Percentiles rank a stretch among this genome's conserved stretches.
Evolutionary conservation across 2,113 vertebrate genomes (phyloP).

Genomic region (Hippolais icterina): DNA sequence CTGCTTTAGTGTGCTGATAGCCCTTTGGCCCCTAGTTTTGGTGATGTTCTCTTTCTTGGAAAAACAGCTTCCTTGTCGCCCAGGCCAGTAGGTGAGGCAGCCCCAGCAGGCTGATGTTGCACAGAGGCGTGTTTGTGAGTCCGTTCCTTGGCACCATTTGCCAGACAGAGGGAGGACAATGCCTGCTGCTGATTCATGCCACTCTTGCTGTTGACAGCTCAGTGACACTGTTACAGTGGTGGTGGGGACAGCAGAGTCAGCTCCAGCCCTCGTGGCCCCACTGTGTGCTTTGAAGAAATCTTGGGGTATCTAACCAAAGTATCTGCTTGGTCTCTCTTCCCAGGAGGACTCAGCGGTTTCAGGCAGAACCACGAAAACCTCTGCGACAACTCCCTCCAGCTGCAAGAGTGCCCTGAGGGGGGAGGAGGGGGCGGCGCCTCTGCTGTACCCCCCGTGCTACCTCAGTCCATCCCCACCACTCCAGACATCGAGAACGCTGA

Average conservation of each 20-base stretch:
- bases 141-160: not conserved
- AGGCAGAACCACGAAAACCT: conserved; percentile 93
- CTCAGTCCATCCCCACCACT: conserved; percentile 90
- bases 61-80: not conserved
- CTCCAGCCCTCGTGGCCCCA: not conserved
- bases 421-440: conserved; percentile 75
- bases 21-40: not conserved
- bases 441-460: conserved; percentile 81
- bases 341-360: conserved; percentile 94
- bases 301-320: not conserved
- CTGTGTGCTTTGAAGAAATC: not conserved
- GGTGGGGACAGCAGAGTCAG: not conserved
- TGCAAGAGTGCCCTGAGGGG: conserved; percentile 85
- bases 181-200: not conserved
- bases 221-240: not conserved
- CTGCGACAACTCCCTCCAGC: conserved; percentile 95
- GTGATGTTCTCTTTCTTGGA: not conserved
- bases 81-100: not conserved
- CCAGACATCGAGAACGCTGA: conserved; percentile 97
- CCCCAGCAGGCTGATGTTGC: not conserved
- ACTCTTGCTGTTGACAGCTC: not conserved
- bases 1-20: not conserved
- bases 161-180: accelerated
- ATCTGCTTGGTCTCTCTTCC: conserved; percentile 2
- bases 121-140: not conserved